Base-by-base conservation (phyloP, 2,888 invertebrate species). In the Ernsta delagoae region DNA sequence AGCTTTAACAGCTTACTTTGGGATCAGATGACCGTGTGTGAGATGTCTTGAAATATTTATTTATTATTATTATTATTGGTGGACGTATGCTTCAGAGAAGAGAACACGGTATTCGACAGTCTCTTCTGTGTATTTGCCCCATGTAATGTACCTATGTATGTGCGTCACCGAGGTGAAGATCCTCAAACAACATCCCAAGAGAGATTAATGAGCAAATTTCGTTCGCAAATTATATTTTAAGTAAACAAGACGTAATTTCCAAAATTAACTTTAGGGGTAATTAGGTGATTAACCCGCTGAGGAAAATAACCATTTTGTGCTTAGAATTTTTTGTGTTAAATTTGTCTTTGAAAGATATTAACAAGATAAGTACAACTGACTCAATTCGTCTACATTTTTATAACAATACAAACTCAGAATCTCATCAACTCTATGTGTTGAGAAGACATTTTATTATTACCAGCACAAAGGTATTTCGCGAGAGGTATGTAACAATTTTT, bases 131-230 rank as follows among this genome's bases (percentile, higher is more conserved):
- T 24, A 24, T 24, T 24, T 24, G 24, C 24, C 24, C 24, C 24
- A 24, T 24, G 24, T 24, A 24, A 24, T 3, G 24, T 24, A 24
- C 24, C n/a, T 36, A 4, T 36, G 6, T 36, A n/a, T 45, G 45
- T 45, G 45, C 45, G 45, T 45, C 45, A 45, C 45, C 4, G 2
- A 45, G 45, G 45, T 45, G 45, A 45, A 45, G 45, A 45, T 45
- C 45, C 45, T 41, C 45, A 45, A 45, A 45, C 45, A 45, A 45
- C 45, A 11, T 45, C 45, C 45, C 45, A 45, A n/a, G 45, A 45
- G 45, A 11, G 11, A 45, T 45, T 45, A 4, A 45, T 45, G 45
- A 45, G 45, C 11, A 45, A 45, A 45, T 45, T 45, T 45, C 45
- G 45, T n/a, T 11, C 45, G n/a, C n/a, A 45, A 4, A 43, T 43